Evolutionary conservation across 2,113 vertebrate genomes (phyloP).

Genomic region (Rhynchomys soricoides): DNA sequence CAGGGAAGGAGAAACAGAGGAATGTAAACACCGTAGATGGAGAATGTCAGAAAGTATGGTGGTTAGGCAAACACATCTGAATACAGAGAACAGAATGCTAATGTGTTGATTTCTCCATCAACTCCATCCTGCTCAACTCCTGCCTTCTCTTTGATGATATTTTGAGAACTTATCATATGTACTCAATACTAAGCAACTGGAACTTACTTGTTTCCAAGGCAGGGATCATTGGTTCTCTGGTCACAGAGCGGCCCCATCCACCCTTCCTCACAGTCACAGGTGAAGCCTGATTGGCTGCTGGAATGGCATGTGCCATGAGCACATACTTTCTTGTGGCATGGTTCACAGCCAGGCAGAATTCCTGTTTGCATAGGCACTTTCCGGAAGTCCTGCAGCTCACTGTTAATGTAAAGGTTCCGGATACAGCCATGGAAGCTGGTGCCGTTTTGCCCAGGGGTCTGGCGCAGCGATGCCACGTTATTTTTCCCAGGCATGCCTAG

Average conservation of each 20-base stretch:
- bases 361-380: conserved; percentile 93
- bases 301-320: conserved; percentile 93
- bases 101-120: neutral
- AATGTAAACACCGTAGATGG: conserved; percentile 69
- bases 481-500: conserved; percentile 94
- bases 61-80: neutral
- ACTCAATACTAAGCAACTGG: conserved; percentile 39
- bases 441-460: conserved; percentile 92
- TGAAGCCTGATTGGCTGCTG: conserved; percentile 92
- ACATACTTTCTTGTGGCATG: conserved; percentile 94
- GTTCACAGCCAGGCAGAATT: conserved; percentile 96
- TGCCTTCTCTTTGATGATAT: neutral
- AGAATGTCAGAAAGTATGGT: conserved; percentile 43
- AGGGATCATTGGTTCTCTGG: conserved; percentile 95
- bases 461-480: conserved; percentile 90
- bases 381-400: conserved; percentile 95
- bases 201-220: conserved; percentile 97
- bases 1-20: conserved; percentile 70
- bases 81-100: fast-evolving
- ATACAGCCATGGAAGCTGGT: conserved; percentile 97
- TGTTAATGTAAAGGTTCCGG: conserved; percentile 95
- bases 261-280: conserved; percentile 95
- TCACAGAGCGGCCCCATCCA: conserved; percentile 95
- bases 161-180: neutral
- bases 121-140: neutral